These are phyloP conservation scores for Phalacrocorax brasilianus DNA, from an alignment of 2,113 vertebrate species.

Conservation along the genomic window DNA sequence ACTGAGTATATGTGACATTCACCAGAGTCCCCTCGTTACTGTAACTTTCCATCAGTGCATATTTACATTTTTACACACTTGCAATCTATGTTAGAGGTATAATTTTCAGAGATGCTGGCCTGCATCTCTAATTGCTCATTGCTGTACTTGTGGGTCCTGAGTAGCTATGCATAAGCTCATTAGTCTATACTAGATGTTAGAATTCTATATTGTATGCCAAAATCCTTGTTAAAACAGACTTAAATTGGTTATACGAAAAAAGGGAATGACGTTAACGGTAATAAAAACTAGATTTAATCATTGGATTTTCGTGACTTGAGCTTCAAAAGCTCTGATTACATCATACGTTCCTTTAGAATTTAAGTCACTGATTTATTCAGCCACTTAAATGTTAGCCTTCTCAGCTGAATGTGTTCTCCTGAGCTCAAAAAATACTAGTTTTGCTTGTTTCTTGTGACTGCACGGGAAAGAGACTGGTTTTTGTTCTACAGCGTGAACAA, in stretches of 20 bases:
- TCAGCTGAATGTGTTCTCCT: not conserved
- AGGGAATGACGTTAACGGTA: not conserved
- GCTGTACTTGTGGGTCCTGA: not conserved
- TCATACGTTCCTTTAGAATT: conserved; percentile 27
- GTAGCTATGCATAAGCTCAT: not conserved
- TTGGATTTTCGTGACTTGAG: conserved; percentile 2
- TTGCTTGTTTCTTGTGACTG: not conserved
- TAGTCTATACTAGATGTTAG: not conserved
- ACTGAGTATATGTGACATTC: not conserved
- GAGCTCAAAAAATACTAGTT: not conserved
- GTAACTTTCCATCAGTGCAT: not conserved
- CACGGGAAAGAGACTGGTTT: not conserved
- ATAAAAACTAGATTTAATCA: conserved; percentile 10
- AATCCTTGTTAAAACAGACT: not conserved
- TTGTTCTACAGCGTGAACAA: not conserved
- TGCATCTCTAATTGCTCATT: not conserved
- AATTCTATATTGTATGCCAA: not conserved
- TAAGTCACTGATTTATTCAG: conserved; percentile 31
- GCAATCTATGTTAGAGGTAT: not conserved
- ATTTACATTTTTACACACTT: not conserved
- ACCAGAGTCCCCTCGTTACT: not conserved
- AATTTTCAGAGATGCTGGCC: not conserved
- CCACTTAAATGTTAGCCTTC: not conserved
- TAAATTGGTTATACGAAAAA: not conserved
- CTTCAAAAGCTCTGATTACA: conserved; percentile 6